Base-by-base conservation (phyloP, 1,140 invertebrate species). In the Aricia agestis region DNA sequence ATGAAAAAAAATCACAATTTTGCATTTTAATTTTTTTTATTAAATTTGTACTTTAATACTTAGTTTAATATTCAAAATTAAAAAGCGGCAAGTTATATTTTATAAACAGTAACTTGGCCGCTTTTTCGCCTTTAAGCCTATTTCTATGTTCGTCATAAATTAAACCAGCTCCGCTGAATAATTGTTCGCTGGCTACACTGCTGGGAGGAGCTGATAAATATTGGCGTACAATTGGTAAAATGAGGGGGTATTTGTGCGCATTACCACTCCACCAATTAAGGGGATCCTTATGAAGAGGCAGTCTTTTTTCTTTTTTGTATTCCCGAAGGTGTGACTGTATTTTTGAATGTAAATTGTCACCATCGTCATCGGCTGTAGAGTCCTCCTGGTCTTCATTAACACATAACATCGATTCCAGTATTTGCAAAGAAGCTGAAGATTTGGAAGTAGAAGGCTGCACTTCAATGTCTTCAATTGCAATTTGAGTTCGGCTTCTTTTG, bases 41-140 rank as follows among this genome's bases (percentile, higher is more conserved):
- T 25, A 25, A 25, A 25, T 25, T 25, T 25, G 25, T 25, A 25
- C 25, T 25, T 25, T 25, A 25, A 25, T 25, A 25, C 25, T 25
- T 25, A 25, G 25, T 25, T 25, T 25, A 25, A 25, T 25, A 25
- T 25, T 25, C 25, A 25, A 75, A 77, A 58, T 80, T 76, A 70
- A 78, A 71, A 68, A 80, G 67, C 52, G 76, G 76, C 31, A 36
- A 58, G 74, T 81, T 82, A 73, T 78, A 79, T 65, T 82, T 82
- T 11, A 82, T 76, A 67, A 82, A 82, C 0, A 82, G 69, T 67
- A 84, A 59, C 73, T 70, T 82, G 71, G 78, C 76, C 32, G 80
- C 77, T 70, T 82, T 82, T 68, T 78, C 80, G 36, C 58, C n/a
- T 71, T 76, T 67, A 3, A 82, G 65, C 0, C 76, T 52, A 63